Base-by-base conservation (phyloP, 2,888 invertebrate genomes). In the Rhyacophila evoluta region DNA sequence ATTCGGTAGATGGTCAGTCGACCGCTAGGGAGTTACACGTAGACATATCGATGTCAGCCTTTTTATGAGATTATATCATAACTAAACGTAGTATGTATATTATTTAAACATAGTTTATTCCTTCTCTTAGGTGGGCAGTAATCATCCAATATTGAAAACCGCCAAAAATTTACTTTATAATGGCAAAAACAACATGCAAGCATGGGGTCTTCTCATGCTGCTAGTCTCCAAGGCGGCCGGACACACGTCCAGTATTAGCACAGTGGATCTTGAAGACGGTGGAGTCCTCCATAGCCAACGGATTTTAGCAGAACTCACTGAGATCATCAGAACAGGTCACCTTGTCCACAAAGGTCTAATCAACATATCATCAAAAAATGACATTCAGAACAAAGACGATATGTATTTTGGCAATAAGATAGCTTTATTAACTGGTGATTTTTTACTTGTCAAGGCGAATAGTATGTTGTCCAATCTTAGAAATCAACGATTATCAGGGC, bases 391-490 rank as follows among this genome's bases (percentile, higher is more conserved):
- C 74, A 88, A 89, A 29, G 92, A 93, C 70, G 94, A 95, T 78
- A 93, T 95, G 88, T 91, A 94, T 85, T 95, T 95, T 86, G 96
- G 96, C 0, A 97, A 97, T 85, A 97, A 96, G 89, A 94, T 97
- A 84, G 95, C 96, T 0, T 91, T 97, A 10, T 89, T 97, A 0
- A 94, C 95, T 81, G 97, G 95, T 28, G 97, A 97, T 85, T 97
- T 95, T 85, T 89, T 97, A 78, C 88, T 97, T 0, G 95, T 94
- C 27, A 96, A 94, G 79, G 95, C 95, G 75, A 95, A 95, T 84
- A 92, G 93, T 1, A 95, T 95, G 87, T 87, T 97, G 25, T 95
- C 96, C 1, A 90, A 92, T 75, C 88, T 97, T 11, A 88, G 88
- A 82, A 92, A 92, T 83, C 92, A 92, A 84, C 91, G 96, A 89